Base-by-base conservation (phyloP, 2,797 vertebrate species). In the Echiichthys vipera region DNA sequence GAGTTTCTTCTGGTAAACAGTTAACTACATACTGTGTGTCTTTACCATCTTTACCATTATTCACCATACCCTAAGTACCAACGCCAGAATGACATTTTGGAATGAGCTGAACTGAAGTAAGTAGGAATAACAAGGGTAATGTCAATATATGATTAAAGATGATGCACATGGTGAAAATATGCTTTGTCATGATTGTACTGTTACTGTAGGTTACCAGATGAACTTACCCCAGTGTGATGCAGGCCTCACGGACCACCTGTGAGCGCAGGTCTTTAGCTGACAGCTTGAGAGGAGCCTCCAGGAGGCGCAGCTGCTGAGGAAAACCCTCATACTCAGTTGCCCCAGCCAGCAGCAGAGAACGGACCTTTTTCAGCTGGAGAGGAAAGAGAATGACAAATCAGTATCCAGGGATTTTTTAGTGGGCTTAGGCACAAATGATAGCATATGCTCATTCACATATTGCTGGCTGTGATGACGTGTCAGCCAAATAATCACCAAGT, bases 201-300 rank as follows among this genome's bases (percentile, higher is more conserved):
- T 32, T 46, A 18, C n/a, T n/a, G n/a, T n/a, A n/a, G n/a, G n/a
- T n/a, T n/a, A n/a, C n/a, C n/a, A n/a, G n/a, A n/a, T n/a, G 8
- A 29, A 70, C 91, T 92, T 90, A 99, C 98, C 98, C 98, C 71
- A 99, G 85, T 0, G 98, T 99, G 94, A 99, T 97, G 91, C 98
- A 99, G 90, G 98, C 97, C 85, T 99, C 98, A 5, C 98, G 94
- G 46, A 99, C 98, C 59, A 99, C 98, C 93, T 99, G 97, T 53
- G 98, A 99, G 39, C 98, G 95, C 80, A 99, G 91, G 71, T 99
- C 98, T 94, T 98, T 99, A 72, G 97, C 97, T 0, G 98, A 99
- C 76, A 97, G 90, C 83, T 99, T 99, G 81, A 99, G 95, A 0
- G 98, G 94, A 75, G 95, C 95, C 49, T 99, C 98, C 77, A 99